Evolutionary conservation across 1,140 invertebrate species (phyloP), one percentile per base, ranked within the genome.

Genomic region (Oscheius sp.): DNA sequence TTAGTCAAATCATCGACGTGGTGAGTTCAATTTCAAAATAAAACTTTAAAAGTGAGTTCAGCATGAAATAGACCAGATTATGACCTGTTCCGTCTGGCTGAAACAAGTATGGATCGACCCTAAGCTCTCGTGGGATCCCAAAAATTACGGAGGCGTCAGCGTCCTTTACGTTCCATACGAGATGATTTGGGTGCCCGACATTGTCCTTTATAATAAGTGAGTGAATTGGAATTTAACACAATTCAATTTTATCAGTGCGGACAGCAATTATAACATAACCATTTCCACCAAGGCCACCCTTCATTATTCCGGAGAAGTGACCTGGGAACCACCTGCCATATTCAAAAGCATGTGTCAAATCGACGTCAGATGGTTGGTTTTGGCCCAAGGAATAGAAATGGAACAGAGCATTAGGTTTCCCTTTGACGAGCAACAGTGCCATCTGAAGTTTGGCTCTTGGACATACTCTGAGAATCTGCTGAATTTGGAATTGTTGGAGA

Each of bases 281-380:
- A 82, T 88, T 18, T 83, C 84, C 71, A 88, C 87, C 3, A 88
- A 88, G 74, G 88, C 87, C 3, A 88, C 86, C 0, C 74, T 88
- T 42, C 81, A 87, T 84, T 91, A 94, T 85, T 94, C 93, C 84
- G 96, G 96, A 31, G 23, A 91, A 87, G 94, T 97, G 32, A 88
- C 91, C 28, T 98, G 95, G 95, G 96, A 96, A 84, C 95, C 95
- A 35, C 94, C 94, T 59, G 95, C 95, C 4, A 97, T 99, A 84
- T 98, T 96, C 85, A 98, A 98, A 85, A 96, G 93, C 3, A 97
- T 94, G 1, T 99, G 96, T 66, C 82, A 84, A 75, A 95, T 97
- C 78, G 92, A 97, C 87, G 93, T 97, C 0, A 89, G 91, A 55
- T 95, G 95, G 82, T 83, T 36, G 66, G 3, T 73, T 68, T 18